Evolutionary conservation across 2,797 vertebrate species (phyloP).

Genomic region (Mus spretus): DNA sequence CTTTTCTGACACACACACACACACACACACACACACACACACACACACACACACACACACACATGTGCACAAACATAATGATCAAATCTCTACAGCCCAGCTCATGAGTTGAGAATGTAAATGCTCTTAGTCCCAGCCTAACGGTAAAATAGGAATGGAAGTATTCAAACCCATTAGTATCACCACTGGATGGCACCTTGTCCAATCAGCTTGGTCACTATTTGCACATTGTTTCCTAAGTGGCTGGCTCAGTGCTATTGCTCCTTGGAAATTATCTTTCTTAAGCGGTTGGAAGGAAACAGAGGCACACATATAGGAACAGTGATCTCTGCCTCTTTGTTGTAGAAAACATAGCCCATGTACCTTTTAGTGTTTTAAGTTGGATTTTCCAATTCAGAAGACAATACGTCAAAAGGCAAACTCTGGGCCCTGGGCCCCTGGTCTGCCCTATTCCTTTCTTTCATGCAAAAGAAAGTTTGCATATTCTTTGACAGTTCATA

Average conservation of each 20-base stretch:
- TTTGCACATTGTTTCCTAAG: slow-evolving; percentile 50
- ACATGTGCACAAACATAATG: not conserved
- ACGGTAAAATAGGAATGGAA: not conserved
- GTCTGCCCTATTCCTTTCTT: not conserved
- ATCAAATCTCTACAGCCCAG: not conserved
- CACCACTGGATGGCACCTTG: not conserved
- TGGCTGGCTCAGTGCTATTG: not conserved
- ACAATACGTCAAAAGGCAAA: not conserved
- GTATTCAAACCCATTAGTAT: not conserved
- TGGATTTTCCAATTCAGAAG: not conserved
- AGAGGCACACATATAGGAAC: not conserved
- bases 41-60: not conserved
- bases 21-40: not conserved
- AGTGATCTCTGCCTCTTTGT: not conserved
- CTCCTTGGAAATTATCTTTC: not conserved
- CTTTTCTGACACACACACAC: not conserved
- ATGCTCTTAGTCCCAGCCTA: not conserved
- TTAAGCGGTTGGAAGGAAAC: not conserved
- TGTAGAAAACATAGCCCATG: not conserved
- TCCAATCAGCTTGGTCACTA: slow-evolving; percentile 1
- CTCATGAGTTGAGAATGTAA: not conserved
- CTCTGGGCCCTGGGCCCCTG: not conserved
- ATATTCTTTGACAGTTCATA: too few relatives aligned
- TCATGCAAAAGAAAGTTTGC: not conserved
- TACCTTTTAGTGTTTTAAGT: not conserved